phyloP scores from a whole-genome alignment of 2,888 invertebrate species.

The Leucophora obtusa region DNA sequence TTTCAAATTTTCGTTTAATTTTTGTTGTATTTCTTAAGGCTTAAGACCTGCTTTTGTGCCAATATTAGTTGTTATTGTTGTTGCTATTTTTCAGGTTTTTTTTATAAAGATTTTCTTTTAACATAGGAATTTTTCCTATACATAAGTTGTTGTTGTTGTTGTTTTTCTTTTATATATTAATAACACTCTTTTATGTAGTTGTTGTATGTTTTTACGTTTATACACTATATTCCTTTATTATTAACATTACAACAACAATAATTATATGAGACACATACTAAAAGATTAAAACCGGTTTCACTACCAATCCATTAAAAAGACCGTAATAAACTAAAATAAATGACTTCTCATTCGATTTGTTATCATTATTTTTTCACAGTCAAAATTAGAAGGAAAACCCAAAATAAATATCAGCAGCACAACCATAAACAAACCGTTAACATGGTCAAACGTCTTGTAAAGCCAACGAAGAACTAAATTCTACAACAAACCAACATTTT shows the following conservation, averaged over 20 bases:
- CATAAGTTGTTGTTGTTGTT: slow-evolving; percentile 15
- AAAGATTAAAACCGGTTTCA: slow-evolving; percentile 66
- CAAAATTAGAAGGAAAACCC: background rate
- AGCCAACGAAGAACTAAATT: slow-evolving; percentile 59
- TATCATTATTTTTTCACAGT: background rate
- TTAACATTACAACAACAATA: background rate
- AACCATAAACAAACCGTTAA: slow-evolving; percentile 36
- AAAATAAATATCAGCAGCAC: slow-evolving; percentile 2
- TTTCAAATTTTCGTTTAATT: background rate
- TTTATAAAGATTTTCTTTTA: slow-evolving; percentile 7
- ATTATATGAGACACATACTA: slow-evolving; percentile 18
- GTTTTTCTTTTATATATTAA: slow-evolving; percentile 8
- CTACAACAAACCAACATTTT: slow-evolving; percentile 39
- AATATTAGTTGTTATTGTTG: slow-evolving; percentile 5
- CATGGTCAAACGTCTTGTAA: slow-evolving; percentile 52
- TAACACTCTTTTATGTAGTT: background rate
- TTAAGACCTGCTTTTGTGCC: slow-evolving; percentile 15
- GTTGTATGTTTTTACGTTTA: slow-evolving; percentile 7
- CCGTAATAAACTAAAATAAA: slow-evolving; percentile 68
- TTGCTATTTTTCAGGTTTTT: slow-evolving; percentile 28
- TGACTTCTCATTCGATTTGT: slow-evolving; percentile 31
- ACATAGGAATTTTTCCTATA: slow-evolving; percentile 9
- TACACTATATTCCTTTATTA: slow-evolving; percentile 7
- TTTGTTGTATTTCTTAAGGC: background rate
- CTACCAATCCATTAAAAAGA: slow-evolving; percentile 69